phyloP scores from a whole-genome alignment of 2,888 invertebrate species.

The Drosophila siamana region DNA sequence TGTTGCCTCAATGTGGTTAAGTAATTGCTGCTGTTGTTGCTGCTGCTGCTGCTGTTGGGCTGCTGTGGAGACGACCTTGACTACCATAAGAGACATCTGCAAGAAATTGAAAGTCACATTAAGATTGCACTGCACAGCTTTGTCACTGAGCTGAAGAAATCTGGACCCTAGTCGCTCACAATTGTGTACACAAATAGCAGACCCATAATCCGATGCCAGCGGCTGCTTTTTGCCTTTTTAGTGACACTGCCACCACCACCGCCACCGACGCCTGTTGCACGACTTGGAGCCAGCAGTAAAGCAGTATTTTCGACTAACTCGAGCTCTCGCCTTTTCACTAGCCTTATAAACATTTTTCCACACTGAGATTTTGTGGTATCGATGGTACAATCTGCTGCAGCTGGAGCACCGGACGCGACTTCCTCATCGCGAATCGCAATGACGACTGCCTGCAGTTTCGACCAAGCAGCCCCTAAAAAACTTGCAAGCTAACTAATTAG shows the following conservation, averaged over 20 bases:
- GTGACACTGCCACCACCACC: slow-evolving; percentile 10
- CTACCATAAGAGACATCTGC: slow-evolving; percentile 84
- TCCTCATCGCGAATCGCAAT: slow-evolving; percentile 83
- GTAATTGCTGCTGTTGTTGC: slow-evolving; percentile 55
- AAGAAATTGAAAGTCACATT: slow-evolving; percentile 51
- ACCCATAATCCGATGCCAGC: slow-evolving; percentile 74
- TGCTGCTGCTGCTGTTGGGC: slow-evolving; percentile 76
- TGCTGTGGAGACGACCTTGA: slow-evolving; percentile 82
- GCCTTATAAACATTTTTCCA: slow-evolving; percentile 72
- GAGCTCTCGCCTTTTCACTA: slow-evolving; percentile 44
- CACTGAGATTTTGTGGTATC: slow-evolving; percentile 36
- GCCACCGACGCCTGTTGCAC: slow-evolving; percentile 41
- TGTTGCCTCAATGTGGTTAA: slow-evolving; percentile 50
- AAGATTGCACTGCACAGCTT: slow-evolving; percentile 3
- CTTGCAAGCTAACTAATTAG: slow-evolving; percentile 64
- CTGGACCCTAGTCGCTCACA: slow-evolving; percentile 66
- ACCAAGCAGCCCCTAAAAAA: slow-evolving; percentile 72
- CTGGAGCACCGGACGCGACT: slow-evolving; percentile 74
- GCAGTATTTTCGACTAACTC: slow-evolving; percentile 47
- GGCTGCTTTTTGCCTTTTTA: slow-evolving; percentile 40
- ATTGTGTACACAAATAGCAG: slow-evolving; percentile 76
- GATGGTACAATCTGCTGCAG: slow-evolving; percentile 42
- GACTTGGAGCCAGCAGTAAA: slow-evolving; percentile 46
- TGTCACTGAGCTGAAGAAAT: not conserved
- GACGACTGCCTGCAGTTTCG: slow-evolving; percentile 68